Evolutionary conservation across 2,797 vertebrate genomes (phyloP).

Genomic region (Notolepis coatsorum): DNA sequence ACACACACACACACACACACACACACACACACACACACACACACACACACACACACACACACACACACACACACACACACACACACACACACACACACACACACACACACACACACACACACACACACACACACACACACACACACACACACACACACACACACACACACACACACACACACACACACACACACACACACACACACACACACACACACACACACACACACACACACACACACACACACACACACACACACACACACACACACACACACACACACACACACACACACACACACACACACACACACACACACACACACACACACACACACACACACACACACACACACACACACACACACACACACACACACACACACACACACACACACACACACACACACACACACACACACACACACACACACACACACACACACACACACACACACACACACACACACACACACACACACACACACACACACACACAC

Average conservation of each 20-base stretch:
- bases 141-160: constrained; percentile 12
- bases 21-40: not conserved
- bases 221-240: not conserved
- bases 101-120: constrained; percentile 18
- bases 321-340: too few species aligned
- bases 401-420: too few species aligned
- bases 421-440: too few species aligned
- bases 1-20: not conserved
- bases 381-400: too few species aligned
- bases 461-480: too few species aligned
- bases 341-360: too few species aligned
- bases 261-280: not conserved
- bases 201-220: not conserved
- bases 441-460: too few species aligned
- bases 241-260: not conserved
- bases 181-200: constrained; percentile 10
- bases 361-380: too few species aligned
- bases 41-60: not conserved
- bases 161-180: constrained; percentile 6
- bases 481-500: too few species aligned
- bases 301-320: not conserved
- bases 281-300: not conserved
- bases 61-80: not conserved
- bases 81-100: too few species aligned
- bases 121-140: constrained; percentile 30